Percentiles rank a stretch among this genome's conserved stretches.
phyloP scores from a whole-genome alignment of 2,113 vertebrate species.

The Sinocyclocheilus anshuiensis region DNA sequence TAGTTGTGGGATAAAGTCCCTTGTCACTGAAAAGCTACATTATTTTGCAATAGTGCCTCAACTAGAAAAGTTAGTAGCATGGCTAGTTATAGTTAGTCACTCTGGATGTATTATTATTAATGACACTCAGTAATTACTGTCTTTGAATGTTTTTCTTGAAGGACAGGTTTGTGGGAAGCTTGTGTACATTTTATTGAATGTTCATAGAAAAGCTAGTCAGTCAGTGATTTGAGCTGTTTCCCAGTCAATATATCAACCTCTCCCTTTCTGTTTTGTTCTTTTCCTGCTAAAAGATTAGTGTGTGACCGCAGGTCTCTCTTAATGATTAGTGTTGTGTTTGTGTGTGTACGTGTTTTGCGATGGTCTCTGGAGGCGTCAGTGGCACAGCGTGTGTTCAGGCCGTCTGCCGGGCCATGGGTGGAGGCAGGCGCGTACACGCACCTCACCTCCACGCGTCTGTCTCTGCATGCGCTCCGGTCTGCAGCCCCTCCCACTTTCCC shows the following conservation, averaged over 20 bases:
- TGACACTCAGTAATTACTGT: background rate
- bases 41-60: too few species aligned
- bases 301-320: background rate
- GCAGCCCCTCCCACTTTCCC: constrained; percentile 15
- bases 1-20: background rate
- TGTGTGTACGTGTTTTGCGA: background rate
- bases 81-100: background rate
- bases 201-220: background rate
- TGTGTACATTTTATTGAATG: background rate
- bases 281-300: constrained; percentile 19
- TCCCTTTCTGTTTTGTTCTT: constrained; percentile 5
- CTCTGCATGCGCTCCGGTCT: background rate
- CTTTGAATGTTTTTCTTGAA: background rate
- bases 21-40: background rate
- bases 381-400: constrained; percentile 45
- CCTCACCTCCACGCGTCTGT: constrained; percentile 30
- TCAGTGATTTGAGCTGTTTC: constrained; percentile 1
- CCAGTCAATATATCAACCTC: background rate
- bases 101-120: background rate
- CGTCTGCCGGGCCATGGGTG: constrained; percentile 45
- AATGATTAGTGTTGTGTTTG: constrained; percentile 8
- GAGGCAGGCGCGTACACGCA: constrained; percentile 20
- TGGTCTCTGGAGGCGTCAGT: background rate
- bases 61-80: background rate
- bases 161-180: background rate